Conservation (phyloP, 2,113 vertebrate species). For the Uria aalge region DNA sequence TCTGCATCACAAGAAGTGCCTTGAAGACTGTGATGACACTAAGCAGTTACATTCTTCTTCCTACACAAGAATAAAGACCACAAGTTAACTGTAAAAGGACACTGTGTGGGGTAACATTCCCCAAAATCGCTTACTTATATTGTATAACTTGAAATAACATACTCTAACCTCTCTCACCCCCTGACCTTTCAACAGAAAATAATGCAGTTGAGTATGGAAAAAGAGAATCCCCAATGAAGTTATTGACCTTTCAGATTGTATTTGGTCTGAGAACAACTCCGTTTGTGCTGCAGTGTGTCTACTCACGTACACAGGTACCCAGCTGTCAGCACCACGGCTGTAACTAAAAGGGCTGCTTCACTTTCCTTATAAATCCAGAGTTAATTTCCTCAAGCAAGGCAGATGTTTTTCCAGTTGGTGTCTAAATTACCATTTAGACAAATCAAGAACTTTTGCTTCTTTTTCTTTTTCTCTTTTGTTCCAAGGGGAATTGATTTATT, state of each 20-base stretch:
- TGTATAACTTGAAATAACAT: neutral
- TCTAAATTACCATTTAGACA: neutral
- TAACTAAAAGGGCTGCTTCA: neutral
- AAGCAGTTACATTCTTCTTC: neutral
- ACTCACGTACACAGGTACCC: neutral
- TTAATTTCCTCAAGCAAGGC: neutral
- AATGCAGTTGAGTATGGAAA: neutral
- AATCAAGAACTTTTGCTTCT: neutral
- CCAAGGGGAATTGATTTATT: neutral
- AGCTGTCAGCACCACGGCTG: neutral
- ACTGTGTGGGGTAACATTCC: neutral
- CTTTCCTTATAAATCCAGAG: neutral
- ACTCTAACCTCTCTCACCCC: neutral
- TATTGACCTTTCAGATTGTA: neutral
- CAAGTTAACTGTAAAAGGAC: neutral
- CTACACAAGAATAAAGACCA: neutral
- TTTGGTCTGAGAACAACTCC: neutral
- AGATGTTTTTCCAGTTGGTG: neutral
- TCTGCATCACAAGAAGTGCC: neutral
- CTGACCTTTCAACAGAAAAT: neutral
- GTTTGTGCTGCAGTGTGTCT: neutral
- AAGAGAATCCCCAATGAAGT: neutral
- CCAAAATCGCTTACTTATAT: neutral
- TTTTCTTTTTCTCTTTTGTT: neutral
- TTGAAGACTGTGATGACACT: neutral